A percentile compares a stretch with the other conserved stretches of the same genome.
phyloP scores from a whole-genome alignment of 2,888 invertebrate species.

The Zaprionus obscuricornis region DNA sequence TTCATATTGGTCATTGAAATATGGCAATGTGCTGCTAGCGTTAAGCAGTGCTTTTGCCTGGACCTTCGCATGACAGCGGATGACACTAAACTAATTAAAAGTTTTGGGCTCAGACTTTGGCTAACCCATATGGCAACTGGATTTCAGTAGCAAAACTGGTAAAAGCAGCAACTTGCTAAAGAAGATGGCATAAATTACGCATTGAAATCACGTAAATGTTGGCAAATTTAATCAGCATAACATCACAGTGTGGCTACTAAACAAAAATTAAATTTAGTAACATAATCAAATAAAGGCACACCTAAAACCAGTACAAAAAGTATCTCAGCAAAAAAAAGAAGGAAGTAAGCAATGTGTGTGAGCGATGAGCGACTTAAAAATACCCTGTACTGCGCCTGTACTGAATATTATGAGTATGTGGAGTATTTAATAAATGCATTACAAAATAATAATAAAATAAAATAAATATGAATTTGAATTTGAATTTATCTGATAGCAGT shows the following conservation, averaged over 20 bases:
- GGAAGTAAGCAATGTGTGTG: conserved; percentile 16
- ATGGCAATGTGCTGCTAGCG: conserved; percentile 15
- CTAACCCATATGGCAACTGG: conserved; percentile 48
- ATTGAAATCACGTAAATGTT: conserved; percentile 76
- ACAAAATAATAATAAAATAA: too few relatives aligned
- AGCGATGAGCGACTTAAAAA: too few relatives aligned
- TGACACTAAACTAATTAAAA: conserved; percentile 72
- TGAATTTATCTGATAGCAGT: too few relatives aligned
- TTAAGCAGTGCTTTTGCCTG: conserved; percentile 22
- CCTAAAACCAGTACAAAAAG: neutral
- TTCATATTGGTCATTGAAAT: conserved; percentile 25
- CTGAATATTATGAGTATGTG: too few relatives aligned
- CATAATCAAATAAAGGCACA: conserved; percentile 67
- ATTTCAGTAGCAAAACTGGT: neutral
- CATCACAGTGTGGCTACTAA: conserved; percentile 63
- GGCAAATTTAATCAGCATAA: conserved; percentile 70
- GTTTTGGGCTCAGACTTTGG: conserved; percentile 32
- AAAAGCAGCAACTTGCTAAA: neutral
- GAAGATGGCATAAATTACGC: conserved; percentile 61
- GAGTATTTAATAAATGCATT: too few relatives aligned
- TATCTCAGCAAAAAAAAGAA: conserved; percentile 8
- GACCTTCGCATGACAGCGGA: conserved; percentile 24
- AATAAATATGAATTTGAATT: too few relatives aligned
- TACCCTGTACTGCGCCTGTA: too few relatives aligned
- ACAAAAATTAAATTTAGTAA: conserved; percentile 71